A percentile compares a stretch with the other conserved stretches of the same genome.
Conservation (phyloP, 2,888 invertebrate genomes). For the Catocala nupta region DNA sequence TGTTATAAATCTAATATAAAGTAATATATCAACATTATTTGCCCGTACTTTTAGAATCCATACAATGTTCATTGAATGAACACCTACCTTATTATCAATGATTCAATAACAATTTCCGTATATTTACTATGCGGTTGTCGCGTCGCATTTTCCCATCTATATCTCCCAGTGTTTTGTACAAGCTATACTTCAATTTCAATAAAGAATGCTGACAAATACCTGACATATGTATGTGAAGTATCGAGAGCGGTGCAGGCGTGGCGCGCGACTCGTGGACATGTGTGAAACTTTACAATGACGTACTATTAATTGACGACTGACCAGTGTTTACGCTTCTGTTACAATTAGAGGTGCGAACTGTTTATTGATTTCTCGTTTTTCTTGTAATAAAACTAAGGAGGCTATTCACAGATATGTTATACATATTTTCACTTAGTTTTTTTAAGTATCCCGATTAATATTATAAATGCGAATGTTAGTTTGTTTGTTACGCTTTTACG, state of each 20-base stretch:
- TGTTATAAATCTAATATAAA: too few relatives aligned
- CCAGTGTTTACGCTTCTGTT: conserved; percentile 30
- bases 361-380: conserved; percentile 9
- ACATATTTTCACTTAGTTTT: too few relatives aligned
- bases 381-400: background rate
- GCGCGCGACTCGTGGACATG: conserved; percentile 17
- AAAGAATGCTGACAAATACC: conserved; percentile 9
- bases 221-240: conserved; percentile 13
- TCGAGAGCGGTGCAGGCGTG: background rate
- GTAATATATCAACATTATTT: too few relatives aligned
- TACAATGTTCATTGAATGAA: too few relatives aligned
- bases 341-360: conserved; percentile 49
- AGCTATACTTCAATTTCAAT: conserved; percentile 1
- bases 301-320: conserved; percentile 53
- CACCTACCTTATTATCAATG: too few relatives aligned
- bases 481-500: too few relatives aligned
- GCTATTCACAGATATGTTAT: background rate
- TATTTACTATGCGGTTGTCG: too few relatives aligned
- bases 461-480: too few relatives aligned
- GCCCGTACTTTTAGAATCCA: too few relatives aligned
- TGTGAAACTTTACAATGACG: conserved; percentile 51
- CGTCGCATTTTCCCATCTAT: too few relatives aligned
- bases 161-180: background rate
- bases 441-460: too few relatives aligned
- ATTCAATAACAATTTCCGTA: too few relatives aligned